Conservation (phyloP, 2,888 invertebrate genomes). For the Cantharis rustica region DNA sequence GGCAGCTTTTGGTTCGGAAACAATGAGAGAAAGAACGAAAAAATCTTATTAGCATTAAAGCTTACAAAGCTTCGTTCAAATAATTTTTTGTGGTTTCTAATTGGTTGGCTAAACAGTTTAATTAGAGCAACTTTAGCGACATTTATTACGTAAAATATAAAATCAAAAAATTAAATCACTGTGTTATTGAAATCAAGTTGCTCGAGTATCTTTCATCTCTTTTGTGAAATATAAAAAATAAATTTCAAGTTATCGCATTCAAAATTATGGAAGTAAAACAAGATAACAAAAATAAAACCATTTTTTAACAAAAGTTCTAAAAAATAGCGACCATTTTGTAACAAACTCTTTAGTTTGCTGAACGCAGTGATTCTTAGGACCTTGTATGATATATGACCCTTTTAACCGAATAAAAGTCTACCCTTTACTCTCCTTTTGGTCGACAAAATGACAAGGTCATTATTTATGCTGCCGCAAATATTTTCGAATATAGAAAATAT, state of each 20-base stretch:
- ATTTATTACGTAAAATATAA: neutral
- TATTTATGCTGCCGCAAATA: conserved; percentile 26
- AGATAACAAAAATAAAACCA: conserved; percentile 7
- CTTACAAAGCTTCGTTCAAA: neutral
- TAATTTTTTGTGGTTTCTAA: neutral
- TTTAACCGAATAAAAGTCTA: conserved; percentile 33
- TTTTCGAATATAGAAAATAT: conserved; percentile 23
- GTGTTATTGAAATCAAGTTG: neutral
- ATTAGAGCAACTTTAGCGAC: neutral
- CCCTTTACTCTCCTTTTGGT: conserved; percentile 27
- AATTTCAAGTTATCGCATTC: neutral
- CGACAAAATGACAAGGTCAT: conserved; percentile 31
- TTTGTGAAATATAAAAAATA: neutral
- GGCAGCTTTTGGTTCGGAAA: too few relatives aligned
- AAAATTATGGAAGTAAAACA: neutral
- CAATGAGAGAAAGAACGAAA: too few relatives aligned
- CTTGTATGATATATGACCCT: conserved; percentile 31
- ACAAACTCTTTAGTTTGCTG: conserved; percentile 32
- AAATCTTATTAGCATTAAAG: too few relatives aligned
- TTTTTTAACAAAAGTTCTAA: conserved; percentile 16
- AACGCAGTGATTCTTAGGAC: conserved; percentile 28
- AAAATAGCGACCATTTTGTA: conserved; percentile 31
- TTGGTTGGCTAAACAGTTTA: neutral
- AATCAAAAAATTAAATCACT: neutral
- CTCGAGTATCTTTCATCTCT: neutral